phyloP scores from a whole-genome alignment of 2,797 vertebrate species.

The Gymnoscopelus microlampas region DNA sequence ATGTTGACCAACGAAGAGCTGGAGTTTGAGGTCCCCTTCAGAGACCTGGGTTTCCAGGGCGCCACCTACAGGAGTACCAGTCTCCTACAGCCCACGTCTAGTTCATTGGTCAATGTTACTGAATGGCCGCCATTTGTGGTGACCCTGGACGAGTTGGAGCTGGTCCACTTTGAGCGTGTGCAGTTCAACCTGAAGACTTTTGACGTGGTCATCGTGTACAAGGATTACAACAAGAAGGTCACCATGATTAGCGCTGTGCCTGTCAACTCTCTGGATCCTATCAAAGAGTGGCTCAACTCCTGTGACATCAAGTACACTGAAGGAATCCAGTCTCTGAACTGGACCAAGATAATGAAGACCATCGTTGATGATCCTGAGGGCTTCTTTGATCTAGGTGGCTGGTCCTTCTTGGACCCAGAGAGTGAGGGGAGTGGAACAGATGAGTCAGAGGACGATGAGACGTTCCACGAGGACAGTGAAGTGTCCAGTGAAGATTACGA shows the following conservation, averaged over 20 bases:
- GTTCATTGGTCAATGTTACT: slow-evolving; percentile 91
- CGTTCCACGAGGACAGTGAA: slow-evolving; percentile 93
- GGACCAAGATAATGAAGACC: slow-evolving; percentile 99
- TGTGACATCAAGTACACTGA: slow-evolving; percentile 97
- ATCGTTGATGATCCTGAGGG: slow-evolving; percentile 96
- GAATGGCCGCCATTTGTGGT: slow-evolving; percentile 97
- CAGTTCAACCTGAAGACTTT: slow-evolving; percentile 98
- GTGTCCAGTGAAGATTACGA: slow-evolving; percentile 95
- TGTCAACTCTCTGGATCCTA: slow-evolving; percentile 93
- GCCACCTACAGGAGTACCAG: slow-evolving; percentile 95
- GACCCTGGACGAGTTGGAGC: slow-evolving; percentile 93
- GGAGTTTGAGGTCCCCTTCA: slow-evolving; percentile 96
- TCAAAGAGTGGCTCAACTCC: slow-evolving; percentile 97
- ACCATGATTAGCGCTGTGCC: slow-evolving; percentile 98
- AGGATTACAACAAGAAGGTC: slow-evolving; percentile 95
- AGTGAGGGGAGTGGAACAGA: slow-evolving; percentile 90
- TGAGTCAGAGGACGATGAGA: slow-evolving; percentile 93
- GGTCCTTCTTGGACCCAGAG: slow-evolving; percentile 94
- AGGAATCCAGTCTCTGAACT: slow-evolving; percentile 95
- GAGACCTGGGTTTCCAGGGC: slow-evolving; percentile 94
- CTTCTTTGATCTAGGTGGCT: slow-evolving; percentile 96
- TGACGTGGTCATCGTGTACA: slow-evolving; percentile 95
- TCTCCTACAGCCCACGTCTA: slow-evolving; percentile 92
- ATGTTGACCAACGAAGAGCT: slow-evolving; percentile 93
- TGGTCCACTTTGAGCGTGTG: slow-evolving; percentile 95